Percentiles rank a stretch among this genome's conserved stretches.
phyloP scores from a whole-genome alignment of 2,888 invertebrate genomes.

The Platycnemis pennipes region DNA sequence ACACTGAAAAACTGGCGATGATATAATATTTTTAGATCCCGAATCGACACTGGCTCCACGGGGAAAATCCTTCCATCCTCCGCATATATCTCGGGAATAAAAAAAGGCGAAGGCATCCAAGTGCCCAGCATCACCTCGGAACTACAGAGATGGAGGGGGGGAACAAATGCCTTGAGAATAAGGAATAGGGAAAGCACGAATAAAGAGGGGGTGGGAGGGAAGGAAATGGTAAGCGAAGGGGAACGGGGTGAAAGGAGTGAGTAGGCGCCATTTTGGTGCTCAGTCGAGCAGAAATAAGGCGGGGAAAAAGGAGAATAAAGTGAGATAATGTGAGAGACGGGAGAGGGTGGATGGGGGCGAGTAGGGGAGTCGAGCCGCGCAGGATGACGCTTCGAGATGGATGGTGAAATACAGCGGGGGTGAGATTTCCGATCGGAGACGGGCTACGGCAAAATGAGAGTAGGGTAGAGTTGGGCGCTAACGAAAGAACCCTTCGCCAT shows the following conservation, averaged over 20 bases:
- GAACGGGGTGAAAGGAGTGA: neutral
- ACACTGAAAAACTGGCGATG: neutral
- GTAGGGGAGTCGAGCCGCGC: neutral
- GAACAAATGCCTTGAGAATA: neutral
- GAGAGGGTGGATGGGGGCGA: neutral
- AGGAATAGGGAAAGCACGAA: neutral
- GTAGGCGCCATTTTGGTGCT: conserved; percentile 28
- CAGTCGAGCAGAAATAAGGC: conserved; percentile 14
- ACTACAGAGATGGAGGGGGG: neutral
- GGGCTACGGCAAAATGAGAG: neutral
- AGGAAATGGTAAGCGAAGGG: too few relatives aligned
- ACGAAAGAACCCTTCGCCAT: neutral
- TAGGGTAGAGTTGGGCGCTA: neutral
- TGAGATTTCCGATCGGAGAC: neutral
- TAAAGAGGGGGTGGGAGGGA: neutral
- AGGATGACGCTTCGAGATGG: conserved; percentile 22
- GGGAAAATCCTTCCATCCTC: neutral
- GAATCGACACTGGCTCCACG: neutral
- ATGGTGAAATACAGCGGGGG: neutral
- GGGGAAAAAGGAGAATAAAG: neutral
- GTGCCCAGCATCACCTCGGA: too few relatives aligned
- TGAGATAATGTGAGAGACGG: neutral
- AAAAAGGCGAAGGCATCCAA: neutral
- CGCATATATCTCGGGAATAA: neutral
- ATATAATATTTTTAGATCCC: neutral